Evolutionary conservation across 2,797 vertebrate species (phyloP), one percentile per base, ranked within the genome.

Genomic region (Gallirallus australis): DNA sequence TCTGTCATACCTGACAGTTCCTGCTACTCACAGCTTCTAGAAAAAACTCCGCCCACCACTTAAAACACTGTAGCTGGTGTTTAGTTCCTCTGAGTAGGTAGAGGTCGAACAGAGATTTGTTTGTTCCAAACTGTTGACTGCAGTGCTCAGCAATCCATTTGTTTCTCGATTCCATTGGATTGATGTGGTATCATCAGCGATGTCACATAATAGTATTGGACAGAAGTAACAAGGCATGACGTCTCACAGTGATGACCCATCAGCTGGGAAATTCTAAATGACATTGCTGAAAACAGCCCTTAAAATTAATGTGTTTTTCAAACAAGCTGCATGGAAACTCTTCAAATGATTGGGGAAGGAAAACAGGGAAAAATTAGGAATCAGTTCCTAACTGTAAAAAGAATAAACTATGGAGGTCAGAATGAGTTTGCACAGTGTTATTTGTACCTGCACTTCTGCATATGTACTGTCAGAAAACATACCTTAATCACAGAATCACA

Each of bases 201-300:
- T 79, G 71, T 87, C 71, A 87, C 4, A 3, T 81, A 85, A 63
- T 59, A 83, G 9, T 47, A 92, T 82, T 0, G 8, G 53, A 56
- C 31, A 87, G 93, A 96, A 70, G 18, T 94, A 97, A 93, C 60
- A 78, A 92, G 64, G 48, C 77, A 72, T 91, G 83, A 78, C 18
- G 7, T 60, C 56, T 81, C 63, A 23, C 78, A 92, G 71, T 70
- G 73, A 95, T 90, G 66, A 72, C 82, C 61, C 57, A 73, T 83
- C 52, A 90, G 40, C 56, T 76, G n/a, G 87, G 88, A 96, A 91
- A 92, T 92, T 86, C n/a, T 91, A 75, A 92, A 88, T 71, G 57
- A 54, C 39, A 75, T 70, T 93, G 42, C 63, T 94, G 35, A 93
- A 95, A 95, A 79, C 59, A 94, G 3, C 19, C 69, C 11, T 57